Base-by-base conservation (phyloP, 2,888 invertebrate genomes). In the Galerucella nymphaeae region DNA sequence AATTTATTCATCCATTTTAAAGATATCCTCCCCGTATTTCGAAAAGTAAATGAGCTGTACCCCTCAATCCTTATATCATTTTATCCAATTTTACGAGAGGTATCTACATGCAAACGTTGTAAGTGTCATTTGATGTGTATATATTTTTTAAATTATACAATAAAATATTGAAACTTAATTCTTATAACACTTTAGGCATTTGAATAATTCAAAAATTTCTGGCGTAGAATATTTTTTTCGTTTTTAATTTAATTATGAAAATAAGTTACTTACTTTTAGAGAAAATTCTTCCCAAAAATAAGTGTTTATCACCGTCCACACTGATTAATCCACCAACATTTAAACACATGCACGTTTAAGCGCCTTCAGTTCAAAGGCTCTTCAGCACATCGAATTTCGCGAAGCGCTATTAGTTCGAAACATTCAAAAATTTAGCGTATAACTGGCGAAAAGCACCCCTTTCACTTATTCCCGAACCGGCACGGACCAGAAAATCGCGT, bases 391-490 rank as follows among this genome's bases (percentile, higher is more conserved):
- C 16, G 14, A 48, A 30, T 48, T 9, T 16, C 58, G 23, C 23
- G n/a, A 8, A 48, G 23, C 59, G 45, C 45, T 30, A 67, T 45
- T 42, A 18, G 5, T 10, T 41, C 20, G 18, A 18, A n/a, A 58
- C 14, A 18, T 42, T 14, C 13, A 10, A 66, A n/a, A 66, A 66
- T 45, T 18, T 11, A 45, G 30, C 57, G 6, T 18, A 2, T 13
- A 50, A 41, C 64, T 23, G 13, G 16, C 30, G 48, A 65, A 53
- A 38, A 65, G 70, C 70, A 70, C 70, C 70, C 70, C 50, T 70
- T 70, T 63, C 70, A 63, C 70, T 63, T 23, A 57, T 70, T 57
- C 55, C 57, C 20, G 70, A 45, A 63, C 70, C 70, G 70, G 70
- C 70, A 57, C 57, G 53, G 61, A 23, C 62, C 53, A 62, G 42